phyloP scores from a whole-genome alignment of 2,113 vertebrate genomes.

The Loxodonta africana region DNA sequence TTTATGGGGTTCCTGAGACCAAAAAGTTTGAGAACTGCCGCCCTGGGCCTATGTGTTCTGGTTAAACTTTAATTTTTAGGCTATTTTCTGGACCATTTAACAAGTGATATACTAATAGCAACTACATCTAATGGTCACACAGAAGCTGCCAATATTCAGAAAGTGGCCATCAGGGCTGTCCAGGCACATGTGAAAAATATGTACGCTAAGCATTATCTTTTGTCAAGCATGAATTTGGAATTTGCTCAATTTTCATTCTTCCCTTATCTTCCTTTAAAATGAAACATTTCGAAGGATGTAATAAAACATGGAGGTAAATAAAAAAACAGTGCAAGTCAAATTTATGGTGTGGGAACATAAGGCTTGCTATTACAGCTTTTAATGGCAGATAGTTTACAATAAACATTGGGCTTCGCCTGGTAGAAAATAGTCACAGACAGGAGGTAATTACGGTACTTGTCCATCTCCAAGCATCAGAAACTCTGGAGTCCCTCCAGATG shows the following conservation, averaged over 20 bases:
- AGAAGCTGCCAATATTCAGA: constrained; percentile 22
- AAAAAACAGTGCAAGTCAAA: constrained; percentile 79
- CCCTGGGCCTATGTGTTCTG: background rate
- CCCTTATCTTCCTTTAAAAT: constrained; percentile 69
- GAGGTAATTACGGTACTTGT: constrained; percentile 82
- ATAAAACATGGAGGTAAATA: constrained; percentile 79
- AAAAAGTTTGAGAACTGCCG: constrained; percentile 18
- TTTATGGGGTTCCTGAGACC: background rate
- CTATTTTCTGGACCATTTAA: constrained; percentile 78
- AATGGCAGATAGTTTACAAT: constrained; percentile 83
- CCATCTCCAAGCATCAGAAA: constrained; percentile 73
- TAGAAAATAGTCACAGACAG: constrained; percentile 79
- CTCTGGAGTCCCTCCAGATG: constrained; percentile 79
- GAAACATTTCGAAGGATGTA: constrained; percentile 73
- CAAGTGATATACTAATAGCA: constrained; percentile 57
- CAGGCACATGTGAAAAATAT: background rate
- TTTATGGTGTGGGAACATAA: constrained; percentile 75
- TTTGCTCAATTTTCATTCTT: constrained; percentile 66
- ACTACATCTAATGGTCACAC: background rate
- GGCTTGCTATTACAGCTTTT: constrained; percentile 83
- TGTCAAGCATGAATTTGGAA: constrained; percentile 57
- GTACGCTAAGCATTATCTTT: background rate
- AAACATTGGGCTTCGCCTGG: constrained; percentile 82
- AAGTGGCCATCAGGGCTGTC: background rate
- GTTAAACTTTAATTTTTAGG: constrained; percentile 79